A percentile compares a stretch with the other conserved stretches of the same genome.
Evolutionary conservation across 2,113 vertebrate species (phyloP).

Genomic region (Acanthochromis polyacanthus): DNA sequence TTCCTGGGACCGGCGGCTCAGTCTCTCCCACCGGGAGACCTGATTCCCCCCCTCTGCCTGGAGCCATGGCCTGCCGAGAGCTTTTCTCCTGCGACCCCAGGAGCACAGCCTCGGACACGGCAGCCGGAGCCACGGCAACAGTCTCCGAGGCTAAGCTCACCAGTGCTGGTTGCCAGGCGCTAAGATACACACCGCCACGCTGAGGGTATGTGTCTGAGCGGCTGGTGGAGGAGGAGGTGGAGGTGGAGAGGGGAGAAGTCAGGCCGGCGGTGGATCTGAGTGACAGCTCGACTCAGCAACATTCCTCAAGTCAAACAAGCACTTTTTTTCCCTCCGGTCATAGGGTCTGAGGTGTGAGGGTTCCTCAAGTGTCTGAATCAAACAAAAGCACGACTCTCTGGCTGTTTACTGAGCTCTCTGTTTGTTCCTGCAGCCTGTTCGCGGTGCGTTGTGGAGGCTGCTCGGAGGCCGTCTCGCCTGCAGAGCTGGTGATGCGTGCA

Average conservation of each 20-base stretch:
- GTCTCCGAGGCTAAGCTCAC: slow-evolving; percentile 80
- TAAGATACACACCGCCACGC: slow-evolving; percentile 82
- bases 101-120: slow-evolving; percentile 81
- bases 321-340: slow-evolving; percentile 23
- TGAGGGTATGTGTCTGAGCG: slow-evolving; percentile 81
- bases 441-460: slow-evolving; percentile 92
- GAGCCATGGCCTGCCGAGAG: slow-evolving; percentile 87
- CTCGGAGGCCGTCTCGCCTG: slow-evolving; percentile 88
- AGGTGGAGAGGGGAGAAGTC: slow-evolving; percentile 52
- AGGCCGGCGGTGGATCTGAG: slow-evolving; percentile 72
- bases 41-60: slow-evolving; percentile 85
- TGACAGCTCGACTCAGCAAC: slow-evolving; percentile 79
- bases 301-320: slow-evolving; percentile 69
- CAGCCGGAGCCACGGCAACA: slow-evolving; percentile 83
- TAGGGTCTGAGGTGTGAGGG: slow-evolving; percentile 20
- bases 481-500: slow-evolving; percentile 95
- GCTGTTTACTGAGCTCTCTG: slow-evolving; percentile 47
- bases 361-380: slow-evolving; percentile 30
- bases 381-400: slow-evolving; percentile 52
- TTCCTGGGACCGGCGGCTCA: slow-evolving; percentile 82
- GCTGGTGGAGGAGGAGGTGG: slow-evolving; percentile 37
- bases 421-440: slow-evolving; percentile 86
- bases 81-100: slow-evolving; percentile 79
- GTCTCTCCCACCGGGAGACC: slow-evolving; percentile 83
- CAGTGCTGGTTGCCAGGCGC: slow-evolving; percentile 85